These are phyloP conservation scores for Cabera pusaria DNA, from an alignment of 2,888 invertebrate genomes.

Conservation along the genomic window DNA sequence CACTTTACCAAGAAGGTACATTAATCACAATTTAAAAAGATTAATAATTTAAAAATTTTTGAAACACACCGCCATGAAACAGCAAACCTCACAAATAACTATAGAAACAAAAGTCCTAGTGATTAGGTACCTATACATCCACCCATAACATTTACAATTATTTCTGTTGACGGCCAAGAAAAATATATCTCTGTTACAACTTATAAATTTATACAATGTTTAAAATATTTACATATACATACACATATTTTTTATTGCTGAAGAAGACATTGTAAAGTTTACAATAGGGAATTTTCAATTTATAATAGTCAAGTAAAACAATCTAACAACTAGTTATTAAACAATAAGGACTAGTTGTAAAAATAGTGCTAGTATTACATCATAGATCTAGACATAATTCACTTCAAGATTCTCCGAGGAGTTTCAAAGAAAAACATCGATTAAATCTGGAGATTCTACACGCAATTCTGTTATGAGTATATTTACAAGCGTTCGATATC, in stretches of 20 bases:
- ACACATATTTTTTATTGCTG: conserved; percentile 76
- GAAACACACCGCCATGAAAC: conserved; percentile 21
- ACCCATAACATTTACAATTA: conserved; percentile 59
- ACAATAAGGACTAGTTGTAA: conserved; percentile 78
- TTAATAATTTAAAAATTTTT: conserved; percentile 24
- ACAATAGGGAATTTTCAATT: conserved; percentile 59
- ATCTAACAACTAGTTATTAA: conserved; percentile 68
- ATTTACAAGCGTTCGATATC: conserved; percentile 72
- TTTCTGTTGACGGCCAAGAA: conserved; percentile 68
- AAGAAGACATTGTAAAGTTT: conserved; percentile 68
- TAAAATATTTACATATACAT: conserved; percentile 77
- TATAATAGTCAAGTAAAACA: conserved; percentile 59
- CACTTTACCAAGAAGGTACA: conserved; percentile 46
- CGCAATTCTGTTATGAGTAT: conserved; percentile 36
- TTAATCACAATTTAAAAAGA: conserved; percentile 28
- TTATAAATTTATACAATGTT: conserved; percentile 66
- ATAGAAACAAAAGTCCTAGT: conserved; percentile 19
- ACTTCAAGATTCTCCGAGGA: conserved; percentile 37
- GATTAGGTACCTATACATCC: conserved; percentile 32
- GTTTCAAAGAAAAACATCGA: conserved; percentile 23
- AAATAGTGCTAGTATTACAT: conserved; percentile 69
- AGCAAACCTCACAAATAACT: conserved; percentile 10
- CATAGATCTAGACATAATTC: conserved; percentile 51
- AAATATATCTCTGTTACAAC: conserved; percentile 74
- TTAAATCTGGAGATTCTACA: conserved; percentile 23